phyloP scores from a whole-genome alignment of 2,888 invertebrate species.

The Rugalucina vietnamica region DNA sequence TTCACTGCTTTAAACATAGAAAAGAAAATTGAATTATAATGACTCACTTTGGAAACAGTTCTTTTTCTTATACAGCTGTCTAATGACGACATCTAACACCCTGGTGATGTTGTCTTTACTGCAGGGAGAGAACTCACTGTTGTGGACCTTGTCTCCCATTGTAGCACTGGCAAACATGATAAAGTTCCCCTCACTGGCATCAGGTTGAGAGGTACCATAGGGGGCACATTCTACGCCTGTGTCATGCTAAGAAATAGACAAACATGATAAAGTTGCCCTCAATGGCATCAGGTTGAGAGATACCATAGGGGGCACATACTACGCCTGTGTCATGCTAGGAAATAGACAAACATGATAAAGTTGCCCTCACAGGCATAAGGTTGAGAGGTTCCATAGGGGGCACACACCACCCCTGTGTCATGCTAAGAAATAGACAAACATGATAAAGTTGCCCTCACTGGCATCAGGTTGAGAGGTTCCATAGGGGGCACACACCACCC shows the following conservation, averaged over 20 bases:
- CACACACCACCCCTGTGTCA: conserved; percentile 87
- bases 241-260: conserved; percentile 90
- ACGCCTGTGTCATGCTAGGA: too few species aligned
- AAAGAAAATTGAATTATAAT: too few species aligned
- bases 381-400: conserved; percentile 83
- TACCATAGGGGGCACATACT: too few species aligned
- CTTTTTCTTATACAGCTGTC: conserved; percentile 89
- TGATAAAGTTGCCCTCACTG: conserved; percentile 99
- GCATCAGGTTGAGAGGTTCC: conserved; percentile 88
- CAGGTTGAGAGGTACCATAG: conserved; percentile 86
- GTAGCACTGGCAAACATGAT: conserved; percentile 99
- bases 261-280: background rate
- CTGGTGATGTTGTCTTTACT: conserved; percentile 97
- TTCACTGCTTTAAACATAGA: too few species aligned
- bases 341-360: conserved; percentile 65
- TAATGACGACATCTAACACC: conserved; percentile 94
- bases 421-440: conserved; percentile 96
- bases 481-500: conserved; percentile 78
- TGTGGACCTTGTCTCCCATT: conserved; percentile 98
- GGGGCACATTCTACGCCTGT: conserved; percentile 85
- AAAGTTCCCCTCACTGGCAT: conserved; percentile 97
- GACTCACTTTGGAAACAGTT: conserved; percentile 93
- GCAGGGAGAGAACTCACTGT: conserved; percentile 98
- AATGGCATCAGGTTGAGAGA: too few species aligned
- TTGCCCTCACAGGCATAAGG: conserved; percentile 97